A percentile compares a stretch with the other conserved stretches of the same genome.
These are phyloP conservation scores for Galemys pyrenaicus DNA, from an alignment of 2,113 vertebrate species.

Conservation along the genomic window DNA sequence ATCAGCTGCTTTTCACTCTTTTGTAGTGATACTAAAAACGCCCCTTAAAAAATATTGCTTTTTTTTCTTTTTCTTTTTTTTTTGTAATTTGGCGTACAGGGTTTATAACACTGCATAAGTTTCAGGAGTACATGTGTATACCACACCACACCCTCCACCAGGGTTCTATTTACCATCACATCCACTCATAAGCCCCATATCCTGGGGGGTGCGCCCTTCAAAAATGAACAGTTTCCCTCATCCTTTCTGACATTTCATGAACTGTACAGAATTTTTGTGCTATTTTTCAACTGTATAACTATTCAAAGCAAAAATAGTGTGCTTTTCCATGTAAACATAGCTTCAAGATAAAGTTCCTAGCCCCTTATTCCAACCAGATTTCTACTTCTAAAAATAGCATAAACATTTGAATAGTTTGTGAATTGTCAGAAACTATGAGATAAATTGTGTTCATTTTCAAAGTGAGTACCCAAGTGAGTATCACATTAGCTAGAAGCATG, in stretches of 20 bases:
- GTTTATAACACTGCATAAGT: too few relatives aligned
- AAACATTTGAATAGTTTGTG: not conserved
- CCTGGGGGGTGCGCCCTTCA: not conserved
- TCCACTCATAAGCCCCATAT: too few relatives aligned
- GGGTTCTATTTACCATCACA: too few relatives aligned
- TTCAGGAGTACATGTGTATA: too few relatives aligned
- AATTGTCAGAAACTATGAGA: constrained; percentile 12
- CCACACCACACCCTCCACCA: too few relatives aligned
- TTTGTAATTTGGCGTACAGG: too few relatives aligned
- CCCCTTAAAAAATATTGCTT: not conserved
- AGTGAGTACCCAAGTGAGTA: not conserved
- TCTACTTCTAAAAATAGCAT: not conserved
- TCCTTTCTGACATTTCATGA: too few relatives aligned
- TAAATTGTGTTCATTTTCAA: constrained; percentile 24
- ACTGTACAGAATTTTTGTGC: too few relatives aligned
- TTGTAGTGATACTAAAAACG: not conserved
- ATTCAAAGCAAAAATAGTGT: constrained; percentile 14
- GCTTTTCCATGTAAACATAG: not conserved
- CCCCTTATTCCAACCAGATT: not conserved
- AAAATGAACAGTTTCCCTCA: not conserved
- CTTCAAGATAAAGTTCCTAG: not conserved
- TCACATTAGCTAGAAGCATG: constrained; percentile 49
- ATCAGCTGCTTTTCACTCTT: not conserved
- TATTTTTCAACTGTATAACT: not conserved
- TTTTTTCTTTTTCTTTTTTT: too few relatives aligned